Percentiles rank a stretch among this genome's conserved stretches.
Conservation (phyloP, 2,797 vertebrate genomes). For the Florisuga fusca region DNA sequence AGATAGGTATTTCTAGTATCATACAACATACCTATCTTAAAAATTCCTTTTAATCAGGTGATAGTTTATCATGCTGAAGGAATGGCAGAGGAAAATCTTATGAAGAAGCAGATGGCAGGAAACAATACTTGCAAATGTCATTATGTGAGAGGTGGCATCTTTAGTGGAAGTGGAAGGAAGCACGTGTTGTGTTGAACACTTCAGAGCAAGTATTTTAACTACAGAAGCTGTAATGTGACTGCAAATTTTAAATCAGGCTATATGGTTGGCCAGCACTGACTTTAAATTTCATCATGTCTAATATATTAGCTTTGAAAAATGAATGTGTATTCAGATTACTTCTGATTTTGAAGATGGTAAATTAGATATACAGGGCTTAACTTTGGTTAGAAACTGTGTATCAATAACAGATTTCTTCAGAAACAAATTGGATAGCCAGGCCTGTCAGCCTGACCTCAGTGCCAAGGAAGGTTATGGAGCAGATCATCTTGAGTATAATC, state of each 20-base stretch:
- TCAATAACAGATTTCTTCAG: not conserved
- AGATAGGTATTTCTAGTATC: not conserved
- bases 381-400: not conserved
- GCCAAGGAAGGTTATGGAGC: not conserved
- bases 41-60: not conserved
- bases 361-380: not conserved
- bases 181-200: not conserved
- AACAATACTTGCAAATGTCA: not conserved
- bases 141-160: not conserved
- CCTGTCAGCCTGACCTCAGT: not conserved
- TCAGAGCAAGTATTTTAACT: not conserved
- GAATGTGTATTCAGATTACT: not conserved
- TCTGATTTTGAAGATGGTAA: not conserved
- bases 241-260: not conserved
- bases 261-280: not conserved
- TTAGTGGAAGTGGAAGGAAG: not conserved
- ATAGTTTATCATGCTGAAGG: not conserved
- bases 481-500: not conserved
- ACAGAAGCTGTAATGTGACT: not conserved
- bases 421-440: not conserved
- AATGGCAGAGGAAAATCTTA: not conserved
- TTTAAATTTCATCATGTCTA: fast-evolving
- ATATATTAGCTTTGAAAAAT: not conserved
- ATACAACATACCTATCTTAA: not conserved
- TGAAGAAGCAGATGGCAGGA: not conserved